These are phyloP conservation scores for Eilema griseolum DNA, from an alignment of 2,888 invertebrate species.

Conservation along the genomic window DNA sequence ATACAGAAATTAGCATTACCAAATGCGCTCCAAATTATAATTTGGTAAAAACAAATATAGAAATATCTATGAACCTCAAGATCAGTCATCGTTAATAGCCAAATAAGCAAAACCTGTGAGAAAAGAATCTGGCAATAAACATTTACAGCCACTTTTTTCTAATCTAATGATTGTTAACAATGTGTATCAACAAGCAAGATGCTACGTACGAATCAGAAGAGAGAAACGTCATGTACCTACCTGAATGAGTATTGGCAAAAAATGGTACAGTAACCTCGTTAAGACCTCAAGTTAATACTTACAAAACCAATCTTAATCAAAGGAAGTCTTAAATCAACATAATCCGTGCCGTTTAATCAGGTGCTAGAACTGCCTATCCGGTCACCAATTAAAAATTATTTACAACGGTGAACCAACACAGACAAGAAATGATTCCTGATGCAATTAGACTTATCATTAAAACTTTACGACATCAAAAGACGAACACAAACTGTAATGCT, in stretches of 20 bases:
- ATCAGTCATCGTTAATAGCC: not conserved
- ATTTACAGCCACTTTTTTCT: not conserved
- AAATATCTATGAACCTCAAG: not conserved
- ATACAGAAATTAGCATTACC: too few relatives aligned
- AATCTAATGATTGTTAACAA: not conserved
- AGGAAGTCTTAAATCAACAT: slow-evolving; percentile 58
- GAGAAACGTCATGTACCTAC: too few relatives aligned
- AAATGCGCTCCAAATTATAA: too few relatives aligned
- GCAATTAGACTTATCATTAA: slow-evolving; percentile 34
- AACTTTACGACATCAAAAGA: slow-evolving; percentile 35
- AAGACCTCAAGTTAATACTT: slow-evolving; percentile 33
- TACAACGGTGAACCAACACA: slow-evolving; percentile 31
- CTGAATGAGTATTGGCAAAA: not conserved
- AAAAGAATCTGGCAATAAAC: slow-evolving; percentile 1
- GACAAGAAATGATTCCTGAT: slow-evolving; percentile 36
- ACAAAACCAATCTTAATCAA: slow-evolving; percentile 57
- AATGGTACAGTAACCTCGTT: slow-evolving; percentile 40
- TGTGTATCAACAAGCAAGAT: not conserved
- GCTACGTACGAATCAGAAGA: not conserved
- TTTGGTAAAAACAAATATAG: too few relatives aligned
- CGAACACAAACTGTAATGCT: slow-evolving; percentile 50
- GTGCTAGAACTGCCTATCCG: slow-evolving; percentile 47
- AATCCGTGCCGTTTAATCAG: slow-evolving; percentile 56
- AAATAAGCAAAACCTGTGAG: not conserved
- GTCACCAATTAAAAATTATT: slow-evolving; percentile 51